A percentile compares a stretch with the other conserved stretches of the same genome.
Conservation (phyloP, 2,113 vertebrate genomes). For the Vombatus ursinus region DNA sequence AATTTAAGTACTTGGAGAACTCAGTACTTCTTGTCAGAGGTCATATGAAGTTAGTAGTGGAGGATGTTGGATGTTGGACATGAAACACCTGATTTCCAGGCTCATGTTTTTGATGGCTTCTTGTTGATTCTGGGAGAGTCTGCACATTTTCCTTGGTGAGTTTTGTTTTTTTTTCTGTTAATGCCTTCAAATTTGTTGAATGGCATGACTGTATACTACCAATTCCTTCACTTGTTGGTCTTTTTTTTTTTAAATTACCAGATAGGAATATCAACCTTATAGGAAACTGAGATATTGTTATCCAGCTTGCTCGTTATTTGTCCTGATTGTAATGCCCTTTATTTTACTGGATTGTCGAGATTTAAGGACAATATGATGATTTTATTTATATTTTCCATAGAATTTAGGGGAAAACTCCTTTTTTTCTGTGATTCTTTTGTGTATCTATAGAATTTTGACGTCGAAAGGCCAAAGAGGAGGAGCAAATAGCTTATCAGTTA, state of each 20-base stretch:
- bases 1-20: slow-evolving; percentile 14
- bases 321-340: not conserved
- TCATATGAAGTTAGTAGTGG: not conserved
- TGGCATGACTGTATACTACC: not conserved
- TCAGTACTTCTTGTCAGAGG: not conserved
- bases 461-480: not conserved
- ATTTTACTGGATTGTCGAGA: slow-evolving; percentile 11
- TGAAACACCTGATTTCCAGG: not conserved
- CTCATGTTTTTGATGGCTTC: not conserved
- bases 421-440: not conserved
- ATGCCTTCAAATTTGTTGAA: not conserved
- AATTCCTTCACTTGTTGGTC: not conserved
- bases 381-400: not conserved
- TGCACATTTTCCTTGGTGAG: slow-evolving; percentile 11
- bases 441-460: not conserved
- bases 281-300: not conserved
- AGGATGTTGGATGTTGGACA: not conserved
- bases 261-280: not conserved
- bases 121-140: not conserved
- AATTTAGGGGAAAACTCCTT: not conserved
- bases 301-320: not conserved
- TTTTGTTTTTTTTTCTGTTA: not conserved
- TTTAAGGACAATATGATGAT: slow-evolving; percentile 9
- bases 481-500: not conserved
- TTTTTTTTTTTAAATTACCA: not conserved